These are phyloP conservation scores for Grantiella picta DNA, from an alignment of 2,113 vertebrate species.

Conservation along the genomic window DNA sequence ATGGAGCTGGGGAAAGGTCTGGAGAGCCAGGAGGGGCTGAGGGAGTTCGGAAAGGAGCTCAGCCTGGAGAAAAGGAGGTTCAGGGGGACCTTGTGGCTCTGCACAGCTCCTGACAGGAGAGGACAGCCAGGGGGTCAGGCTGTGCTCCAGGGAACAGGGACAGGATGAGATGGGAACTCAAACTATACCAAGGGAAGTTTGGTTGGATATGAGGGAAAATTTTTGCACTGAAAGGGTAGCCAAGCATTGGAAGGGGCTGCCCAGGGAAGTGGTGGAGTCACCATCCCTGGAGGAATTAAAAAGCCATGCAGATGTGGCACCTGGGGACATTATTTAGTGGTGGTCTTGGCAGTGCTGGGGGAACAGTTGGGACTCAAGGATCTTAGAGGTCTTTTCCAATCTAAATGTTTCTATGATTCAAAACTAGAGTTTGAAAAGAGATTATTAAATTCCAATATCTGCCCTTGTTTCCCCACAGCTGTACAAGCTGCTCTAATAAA, in stretches of 20 bases:
- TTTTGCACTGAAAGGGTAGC: not conserved
- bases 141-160: not conserved
- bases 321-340: not conserved
- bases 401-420: not conserved
- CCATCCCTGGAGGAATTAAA: not conserved
- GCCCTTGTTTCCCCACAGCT: not conserved
- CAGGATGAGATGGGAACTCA: rapidly evolving
- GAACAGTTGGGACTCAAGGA: not conserved
- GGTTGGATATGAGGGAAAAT: too few relatives aligned
- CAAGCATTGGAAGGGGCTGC: not conserved
- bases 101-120: not conserved
- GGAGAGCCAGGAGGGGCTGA: not conserved
- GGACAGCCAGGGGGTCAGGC: rapidly evolving
- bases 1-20: not conserved
- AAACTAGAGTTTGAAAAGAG: not conserved
- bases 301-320: not conserved
- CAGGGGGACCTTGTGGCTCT: not conserved
- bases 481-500: not conserved
- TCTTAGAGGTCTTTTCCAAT: not conserved
- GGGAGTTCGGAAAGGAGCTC: not conserved
- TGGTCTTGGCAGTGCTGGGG: too few relatives aligned
- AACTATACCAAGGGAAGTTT: not conserved
- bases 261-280: not conserved
- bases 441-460: not conserved
- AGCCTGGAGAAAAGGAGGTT: not conserved